phyloP scores from a whole-genome alignment of 2,888 invertebrate genomes.

The Graphium colonna region DNA sequence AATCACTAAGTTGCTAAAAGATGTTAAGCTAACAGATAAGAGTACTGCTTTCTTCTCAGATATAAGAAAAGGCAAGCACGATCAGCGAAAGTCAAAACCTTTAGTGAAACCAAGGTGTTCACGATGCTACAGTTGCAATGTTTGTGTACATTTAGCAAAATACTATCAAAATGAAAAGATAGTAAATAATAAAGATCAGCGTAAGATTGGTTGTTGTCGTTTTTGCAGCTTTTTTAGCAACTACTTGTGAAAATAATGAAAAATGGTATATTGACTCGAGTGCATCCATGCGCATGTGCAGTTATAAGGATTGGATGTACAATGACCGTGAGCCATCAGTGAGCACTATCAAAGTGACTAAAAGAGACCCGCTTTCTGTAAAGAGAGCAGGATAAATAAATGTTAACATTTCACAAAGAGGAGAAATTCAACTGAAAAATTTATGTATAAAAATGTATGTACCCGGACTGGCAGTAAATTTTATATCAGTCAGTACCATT shows the following conservation, averaged over 20 bases:
- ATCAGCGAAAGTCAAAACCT: constrained; percentile 50
- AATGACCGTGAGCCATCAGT: constrained; percentile 19
- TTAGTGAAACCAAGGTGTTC: constrained; percentile 30
- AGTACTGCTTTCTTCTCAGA: neutral
- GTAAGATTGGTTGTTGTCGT: constrained; percentile 24
- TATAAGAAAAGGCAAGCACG: neutral
- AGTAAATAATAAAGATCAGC: constrained; percentile 15
- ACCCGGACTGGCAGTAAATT: constrained; percentile 31
- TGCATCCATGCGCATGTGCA: constrained; percentile 28
- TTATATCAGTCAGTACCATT: constrained; percentile 27
- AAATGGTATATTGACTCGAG: constrained; percentile 29
- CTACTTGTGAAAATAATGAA: neutral
- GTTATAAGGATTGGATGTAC: constrained; percentile 18
- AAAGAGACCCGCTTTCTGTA: constrained; percentile 27
- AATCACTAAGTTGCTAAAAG: constrained; percentile 1
- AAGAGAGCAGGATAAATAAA: constrained; percentile 18
- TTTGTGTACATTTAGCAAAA: constrained; percentile 2
- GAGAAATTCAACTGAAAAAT: constrained; percentile 31
- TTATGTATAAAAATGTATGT: constrained; percentile 34
- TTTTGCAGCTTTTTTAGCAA: constrained; percentile 31
- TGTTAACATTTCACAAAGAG: constrained; percentile 10
- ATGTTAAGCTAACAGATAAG: neutral
- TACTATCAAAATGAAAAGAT: neutral
- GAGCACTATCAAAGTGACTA: constrained; percentile 27
- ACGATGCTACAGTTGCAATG: constrained; percentile 21